Base-by-base conservation (phyloP, 2,888 invertebrate genomes). In the Aphodius granarius region DNA sequence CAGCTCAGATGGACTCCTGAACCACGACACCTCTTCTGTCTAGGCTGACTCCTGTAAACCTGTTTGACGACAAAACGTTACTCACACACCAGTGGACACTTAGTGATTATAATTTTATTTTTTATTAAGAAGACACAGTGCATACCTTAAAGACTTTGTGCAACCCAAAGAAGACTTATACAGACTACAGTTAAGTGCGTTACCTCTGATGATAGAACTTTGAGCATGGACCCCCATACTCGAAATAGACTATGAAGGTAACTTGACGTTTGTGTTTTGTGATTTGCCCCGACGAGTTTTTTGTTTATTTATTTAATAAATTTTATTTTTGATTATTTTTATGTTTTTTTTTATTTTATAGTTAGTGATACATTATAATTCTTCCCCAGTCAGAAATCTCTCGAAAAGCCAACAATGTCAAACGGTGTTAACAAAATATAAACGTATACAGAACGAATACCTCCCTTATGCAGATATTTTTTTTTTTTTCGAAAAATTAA, bases 1-100 rank as follows among this genome's bases (percentile, higher is more conserved):
- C 75, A 78, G 77, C 78, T 80, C 78, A 75, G 76, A 78, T 77
- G 74, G 79, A 78, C 79, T 78, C 73, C 68, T 65, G 21, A 19
- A 72, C 73, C 65, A 43, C 43, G 66, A 19, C 23, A 20, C 66
- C 71, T 64, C 68, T 63, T 68, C 68, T 68, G 22, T n/a, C 22
- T 22, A 20, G n/a, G 68, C 20, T 68, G 18, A 20, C 68, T 22
- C 20, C 68, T 21, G n/a, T 20, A 21, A 68, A 22, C 19, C 19
- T 68, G 68, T 68, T 43, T 68, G 68, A 1, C 68, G 21, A 68
- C 19, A 20, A 20, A 21, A n/a, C n/a, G 22, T 21, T 20, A 65
- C 17, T 22, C 13, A 20, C n/a, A 68, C 68, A 68, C 6, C 68
- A 68, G 68, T 68, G 68, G 68, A 68, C 68, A 68, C 68, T 68